Evolutionary conservation across 2,888 invertebrate genomes (phyloP), one percentile per base, ranked within the genome.

Genomic region (Xestobium rufovillosum): DNA sequence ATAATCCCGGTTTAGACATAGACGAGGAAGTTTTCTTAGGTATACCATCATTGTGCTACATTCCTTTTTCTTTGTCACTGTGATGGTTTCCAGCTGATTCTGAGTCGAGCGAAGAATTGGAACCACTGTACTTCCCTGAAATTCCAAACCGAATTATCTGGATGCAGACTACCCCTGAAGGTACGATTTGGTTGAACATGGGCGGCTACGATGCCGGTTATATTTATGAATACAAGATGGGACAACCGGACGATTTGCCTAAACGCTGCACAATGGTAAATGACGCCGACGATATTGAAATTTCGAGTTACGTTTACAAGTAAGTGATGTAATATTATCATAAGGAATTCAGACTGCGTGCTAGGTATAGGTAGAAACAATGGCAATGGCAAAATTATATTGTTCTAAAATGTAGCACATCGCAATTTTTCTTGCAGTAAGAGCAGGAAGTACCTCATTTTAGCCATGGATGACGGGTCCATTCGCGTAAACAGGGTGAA

Each of bases 121-220:
- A 66, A 43, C 68, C 71, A 0, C 50, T 78, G 1, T 69, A 69
- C 48, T 65, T 73, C 42, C 80, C 80, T 0, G 63, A 70, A 49
- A 55, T 65, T 4, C 75, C 79, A 1, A 78, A 73, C 53, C 59
- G 65, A 29, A 63, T 81, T n/a, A 55, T 76, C 10, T 73, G 74
- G 66, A 63, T 74, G 14, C 67, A 71, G 40, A 76, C 75, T 41
- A 70, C 73, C 0, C 45, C 49, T 2, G 60, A 65, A 2, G 56
- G 68, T 13, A 73, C 71, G 1, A 61, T 80, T 36, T 77, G 77
- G 75, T 45, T 80, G 1, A 75, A 77, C 1, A 69, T 80, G 67
- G 70, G 66, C 2, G 80, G 55, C 8, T 80, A 70, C 46, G 80
- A 80, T 56, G 73, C 78, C 2, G 80, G 80, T 14, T 80, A 75